These are phyloP conservation scores for Darevskia nairensis DNA, from an alignment of 2,797 vertebrate genomes.

Conservation along the genomic window DNA sequence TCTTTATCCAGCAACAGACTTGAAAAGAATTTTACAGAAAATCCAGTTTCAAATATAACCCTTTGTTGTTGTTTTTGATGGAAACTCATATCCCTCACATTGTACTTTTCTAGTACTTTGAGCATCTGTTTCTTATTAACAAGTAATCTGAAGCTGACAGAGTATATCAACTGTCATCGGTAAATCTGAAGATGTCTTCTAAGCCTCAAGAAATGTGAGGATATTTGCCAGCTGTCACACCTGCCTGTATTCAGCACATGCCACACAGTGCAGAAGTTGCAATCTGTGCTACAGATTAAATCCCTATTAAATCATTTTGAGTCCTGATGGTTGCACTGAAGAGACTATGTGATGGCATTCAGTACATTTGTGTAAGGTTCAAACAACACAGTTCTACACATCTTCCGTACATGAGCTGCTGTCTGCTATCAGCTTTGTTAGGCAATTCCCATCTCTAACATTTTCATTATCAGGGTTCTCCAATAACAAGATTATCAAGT, in stretches of 20 bases:
- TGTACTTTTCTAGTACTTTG: background rate
- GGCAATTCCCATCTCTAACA: background rate
- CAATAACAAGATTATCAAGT: background rate
- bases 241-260: conserved; percentile 7
- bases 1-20: background rate
- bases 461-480: background rate
- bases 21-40: conserved; percentile 12
- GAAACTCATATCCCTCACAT: background rate
- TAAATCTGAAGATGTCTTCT: conserved; percentile 23
- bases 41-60: background rate
- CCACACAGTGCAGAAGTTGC: background rate
- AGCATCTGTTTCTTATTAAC: conserved; percentile 27
- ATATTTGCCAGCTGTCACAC: background rate
- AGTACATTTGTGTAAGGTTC: background rate
- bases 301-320: background rate
- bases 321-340: background rate
- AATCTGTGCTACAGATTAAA: background rate
- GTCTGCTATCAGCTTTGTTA: background rate
- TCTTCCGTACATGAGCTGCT: background rate
- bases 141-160: conserved; percentile 22
- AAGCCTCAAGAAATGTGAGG: background rate
- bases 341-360: background rate
- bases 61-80: background rate
- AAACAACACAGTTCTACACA: background rate
- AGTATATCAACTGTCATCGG: conserved; percentile 22